These are phyloP conservation scores for Hormaphis cornu DNA, from an alignment of 1,140 invertebrate species.

Conservation along the genomic window DNA sequence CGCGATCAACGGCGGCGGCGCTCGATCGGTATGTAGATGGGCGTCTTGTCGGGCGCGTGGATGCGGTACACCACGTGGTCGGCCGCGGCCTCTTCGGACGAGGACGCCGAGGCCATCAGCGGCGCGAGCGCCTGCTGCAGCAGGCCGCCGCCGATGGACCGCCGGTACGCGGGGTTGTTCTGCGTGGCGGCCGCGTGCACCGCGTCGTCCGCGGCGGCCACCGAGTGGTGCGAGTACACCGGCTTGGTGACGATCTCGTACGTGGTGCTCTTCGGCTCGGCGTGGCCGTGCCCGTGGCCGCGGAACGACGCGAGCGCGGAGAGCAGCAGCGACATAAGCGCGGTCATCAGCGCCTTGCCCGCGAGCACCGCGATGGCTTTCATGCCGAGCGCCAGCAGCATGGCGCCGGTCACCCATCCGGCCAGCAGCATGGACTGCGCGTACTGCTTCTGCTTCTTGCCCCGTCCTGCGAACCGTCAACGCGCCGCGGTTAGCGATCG, in stretches of 20 bases:
- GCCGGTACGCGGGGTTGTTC: constrained; percentile 35
- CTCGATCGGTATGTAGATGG: constrained; percentile 30
- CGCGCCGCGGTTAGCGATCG: no score
- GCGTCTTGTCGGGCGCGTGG: constrained; percentile 9
- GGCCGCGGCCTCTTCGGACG: not conserved
- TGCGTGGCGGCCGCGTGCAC: constrained; percentile 44
- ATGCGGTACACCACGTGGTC: constrained; percentile 29
- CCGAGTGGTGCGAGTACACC: constrained; percentile 60
- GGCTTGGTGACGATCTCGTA: constrained; percentile 77
- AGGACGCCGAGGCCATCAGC: not conserved
- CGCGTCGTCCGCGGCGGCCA: constrained; percentile 54
- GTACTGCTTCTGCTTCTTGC: constrained; percentile 43
- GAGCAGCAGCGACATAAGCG: constrained; percentile 64
- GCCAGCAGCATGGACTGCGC: constrained; percentile 43
- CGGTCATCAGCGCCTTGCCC: constrained; percentile 76
- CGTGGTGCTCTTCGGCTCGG: constrained; percentile 54
- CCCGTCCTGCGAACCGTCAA: constrained; percentile 45
- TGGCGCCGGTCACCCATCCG: constrained; percentile 50
- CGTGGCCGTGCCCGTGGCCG: constrained; percentile 44
- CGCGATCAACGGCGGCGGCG: not conserved
- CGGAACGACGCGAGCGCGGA: constrained; percentile 66
- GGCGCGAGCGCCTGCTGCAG: not conserved
- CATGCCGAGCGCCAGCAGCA: constrained; percentile 60
- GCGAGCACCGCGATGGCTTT: constrained; percentile 65
- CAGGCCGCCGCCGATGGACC: constrained; percentile 34